Conservation (phyloP, 2,797 vertebrate genomes). For the Premnoplex brunnescens region DNA sequence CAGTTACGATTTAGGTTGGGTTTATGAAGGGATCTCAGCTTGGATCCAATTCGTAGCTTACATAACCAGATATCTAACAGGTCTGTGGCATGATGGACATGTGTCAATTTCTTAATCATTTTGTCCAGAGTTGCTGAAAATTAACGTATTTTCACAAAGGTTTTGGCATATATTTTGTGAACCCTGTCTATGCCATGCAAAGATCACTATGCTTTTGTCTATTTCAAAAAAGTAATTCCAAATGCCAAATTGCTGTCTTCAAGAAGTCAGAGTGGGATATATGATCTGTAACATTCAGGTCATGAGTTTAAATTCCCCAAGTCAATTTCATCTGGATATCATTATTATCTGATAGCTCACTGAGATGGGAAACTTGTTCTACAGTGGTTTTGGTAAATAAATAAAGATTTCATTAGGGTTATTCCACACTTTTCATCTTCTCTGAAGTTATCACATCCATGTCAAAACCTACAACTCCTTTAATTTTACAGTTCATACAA, state of each 20-base stretch:
- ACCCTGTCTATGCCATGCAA: neutral
- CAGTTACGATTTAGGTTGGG: neutral
- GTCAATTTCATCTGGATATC: neutral
- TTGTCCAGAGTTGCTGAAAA: neutral
- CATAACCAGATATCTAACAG: neutral
- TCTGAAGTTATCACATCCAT: neutral
- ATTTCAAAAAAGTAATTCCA: neutral
- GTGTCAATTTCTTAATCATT: neutral
- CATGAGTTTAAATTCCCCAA: neutral
- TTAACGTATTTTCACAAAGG: neutral
- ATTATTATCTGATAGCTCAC: neutral
- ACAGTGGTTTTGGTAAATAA: neutral
- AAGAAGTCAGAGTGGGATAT: neutral
- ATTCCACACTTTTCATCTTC: neutral
- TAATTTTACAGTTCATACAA: neutral
- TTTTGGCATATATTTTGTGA: neutral
- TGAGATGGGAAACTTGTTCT: neutral
- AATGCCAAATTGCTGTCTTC: neutral
- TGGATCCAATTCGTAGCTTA: neutral
- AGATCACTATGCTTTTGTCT: neutral
- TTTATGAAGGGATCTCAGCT: neutral
- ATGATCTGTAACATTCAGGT: neutral
- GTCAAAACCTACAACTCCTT: neutral
- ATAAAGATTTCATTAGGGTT: neutral
- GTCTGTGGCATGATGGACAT: neutral